Base-by-base conservation (phyloP, 1,140 invertebrate genomes). In the Atta cephalotes region DNA sequence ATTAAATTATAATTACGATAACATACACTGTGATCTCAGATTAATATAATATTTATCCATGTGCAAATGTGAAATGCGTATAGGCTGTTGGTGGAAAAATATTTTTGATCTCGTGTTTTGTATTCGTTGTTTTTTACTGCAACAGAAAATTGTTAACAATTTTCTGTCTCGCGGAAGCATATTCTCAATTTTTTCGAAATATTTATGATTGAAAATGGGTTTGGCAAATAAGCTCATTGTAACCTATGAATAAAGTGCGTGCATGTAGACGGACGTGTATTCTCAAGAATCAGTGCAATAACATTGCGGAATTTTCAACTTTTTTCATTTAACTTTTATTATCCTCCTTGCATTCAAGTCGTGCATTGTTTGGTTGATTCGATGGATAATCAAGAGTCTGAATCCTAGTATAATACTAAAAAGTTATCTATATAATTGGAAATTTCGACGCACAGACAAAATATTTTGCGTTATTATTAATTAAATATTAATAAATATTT, bases 1-100 rank as follows among this genome's bases (percentile, higher is more conserved):
- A 76, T 84, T 76, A 84, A 71, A 71, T 25, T 45, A 45, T 45
- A 76, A 84, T 74, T 31, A 63, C 53, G 80, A 18, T 31, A 56
- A 25, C 12, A 16, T 76, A 10, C 14, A 45, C 12, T 74, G 45
- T 7, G 58, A 62, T 84, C 60, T 76, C 56, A 35, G 28, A 76
- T 74, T 63, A 76, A 84, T 84, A 84, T 84, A 76, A 84, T 84
- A 84, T 84, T 84, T 84, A 84, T 62, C 18, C 56, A 76, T 39
- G 56, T 84, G 39, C 53, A 31, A 62, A 72, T 21, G 53, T 31
- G 16, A 4, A 79, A 71, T 35, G 53, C 60, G 53, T 49, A 25
- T 25, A 62, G 39, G 18, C 14, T 63, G 9, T 45, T 45, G 39
- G 2, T 45, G 56, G 14, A 10, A 76, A 84, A 63, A 76, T 84